Evolutionary conservation across 2,797 vertebrate genomes (phyloP), one percentile per base, ranked within the genome.

Genomic region (Propithecus perrieri): DNA sequence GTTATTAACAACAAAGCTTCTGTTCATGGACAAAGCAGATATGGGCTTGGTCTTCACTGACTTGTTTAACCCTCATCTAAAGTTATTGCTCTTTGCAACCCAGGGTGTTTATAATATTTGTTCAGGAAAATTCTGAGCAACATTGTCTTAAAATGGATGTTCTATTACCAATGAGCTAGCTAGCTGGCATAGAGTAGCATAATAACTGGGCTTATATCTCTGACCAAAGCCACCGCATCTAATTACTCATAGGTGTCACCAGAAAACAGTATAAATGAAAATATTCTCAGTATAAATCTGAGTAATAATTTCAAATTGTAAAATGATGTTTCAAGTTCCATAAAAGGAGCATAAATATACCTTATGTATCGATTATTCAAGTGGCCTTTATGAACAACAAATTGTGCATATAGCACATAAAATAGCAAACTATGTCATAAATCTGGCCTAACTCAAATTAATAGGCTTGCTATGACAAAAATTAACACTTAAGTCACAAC

Each of bases 401-500:
- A 63, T 38, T 55, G 0, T 94, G 57, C 26, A 79, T 33, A 63
- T 61, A 96, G 26, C n/a, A 74, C 9, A 75, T 92, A 94, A 89
- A 93, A 28, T 92, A 55, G 92, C 48, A 86, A 93, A 76, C 33
- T 67, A 53, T 83, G 18, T 69, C 28, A 85, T 92, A 96, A 95
- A 89, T 88, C 84, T 83, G 33, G 10, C 79, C 43, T 92, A 61
- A 7, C 15, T 94, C 48, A 89, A 92, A 85, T 85, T 83, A 94
- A 85, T 85, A 61, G 69, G 38, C 48, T 63, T 96, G 15, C 30
- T 85, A 18, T 95, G 74, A 91, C 11, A 94, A 71, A 92, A 86
- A 55, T 89, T 96, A 95, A 93, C 28, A 79, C 46, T 89, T 89
- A 94, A 85, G 53, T 90, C n/a, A 95, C 76, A 92, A 81, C 30